Percentiles rank a stretch among this genome's conserved stretches.
phyloP scores from a whole-genome alignment of 2,888 invertebrate genomes.

The Piscicola geometra region DNA sequence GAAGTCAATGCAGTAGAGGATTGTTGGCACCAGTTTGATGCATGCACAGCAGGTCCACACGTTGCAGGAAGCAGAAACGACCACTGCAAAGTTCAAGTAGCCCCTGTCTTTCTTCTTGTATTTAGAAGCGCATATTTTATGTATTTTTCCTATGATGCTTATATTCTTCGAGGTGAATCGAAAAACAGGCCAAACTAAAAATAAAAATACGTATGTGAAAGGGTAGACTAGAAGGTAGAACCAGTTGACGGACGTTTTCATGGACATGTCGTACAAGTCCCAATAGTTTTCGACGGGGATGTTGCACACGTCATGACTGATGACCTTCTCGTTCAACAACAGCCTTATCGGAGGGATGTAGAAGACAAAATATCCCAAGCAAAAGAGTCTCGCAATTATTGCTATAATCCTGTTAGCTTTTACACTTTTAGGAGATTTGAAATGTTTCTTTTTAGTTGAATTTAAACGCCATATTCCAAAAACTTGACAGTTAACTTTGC shows the following conservation, averaged over 20 bases:
- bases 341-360: conserved; percentile 27
- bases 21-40: conserved; percentile 19
- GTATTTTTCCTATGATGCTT: conserved; percentile 1
- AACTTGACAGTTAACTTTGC: background rate
- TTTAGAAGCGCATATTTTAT: background rate
- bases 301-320: conserved; percentile 21
- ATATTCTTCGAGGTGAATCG: conserved; percentile 7
- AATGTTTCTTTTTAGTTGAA: background rate
- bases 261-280: conserved; percentile 29
- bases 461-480: background rate
- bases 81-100: background rate
- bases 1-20: conserved; percentile 21
- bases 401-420: background rate
- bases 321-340: conserved; percentile 9
- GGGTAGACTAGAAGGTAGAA: conserved; percentile 15
- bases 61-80: background rate
- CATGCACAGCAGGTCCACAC: conserved; percentile 11
- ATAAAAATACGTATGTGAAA: background rate
- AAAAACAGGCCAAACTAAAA: conserved; percentile 12
- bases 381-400: background rate
- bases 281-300: conserved; percentile 28
- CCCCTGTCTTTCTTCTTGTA: conserved; percentile 1
- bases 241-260: background rate
- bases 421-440: background rate
- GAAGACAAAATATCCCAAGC: conserved; percentile 4